phyloP scores from a whole-genome alignment of 2,113 vertebrate genomes.

The Aspidoscelis tigris region DNA sequence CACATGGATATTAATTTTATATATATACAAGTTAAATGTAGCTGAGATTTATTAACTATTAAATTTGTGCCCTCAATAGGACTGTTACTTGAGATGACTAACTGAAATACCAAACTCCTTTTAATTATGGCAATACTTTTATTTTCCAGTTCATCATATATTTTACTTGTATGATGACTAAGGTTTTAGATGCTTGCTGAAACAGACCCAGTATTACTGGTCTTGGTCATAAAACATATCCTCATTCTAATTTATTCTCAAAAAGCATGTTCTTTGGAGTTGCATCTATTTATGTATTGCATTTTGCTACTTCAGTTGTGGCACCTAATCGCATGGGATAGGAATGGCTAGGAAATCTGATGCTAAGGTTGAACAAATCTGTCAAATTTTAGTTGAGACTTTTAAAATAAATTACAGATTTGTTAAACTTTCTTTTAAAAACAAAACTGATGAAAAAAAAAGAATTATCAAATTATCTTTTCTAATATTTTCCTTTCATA shows the following conservation, averaged over 20 bases:
- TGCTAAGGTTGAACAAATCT: too few species aligned
- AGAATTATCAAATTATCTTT: too few species aligned
- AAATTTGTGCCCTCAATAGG: slow-evolving; percentile 75
- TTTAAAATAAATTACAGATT: too few species aligned
- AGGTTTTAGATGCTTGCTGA: slow-evolving; percentile 73
- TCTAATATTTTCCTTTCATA: too few species aligned
- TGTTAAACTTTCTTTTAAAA: too few species aligned
- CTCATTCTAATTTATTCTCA: slow-evolving; percentile 58
- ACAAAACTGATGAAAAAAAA: too few species aligned
- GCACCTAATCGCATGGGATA: too few species aligned
- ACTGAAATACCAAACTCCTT: slow-evolving; percentile 65
- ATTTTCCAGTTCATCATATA: slow-evolving; percentile 66
- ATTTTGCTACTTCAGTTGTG: background rate
- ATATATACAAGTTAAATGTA: slow-evolving; percentile 64
- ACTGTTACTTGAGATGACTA: slow-evolving; percentile 70
- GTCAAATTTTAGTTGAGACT: too few species aligned
- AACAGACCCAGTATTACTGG: slow-evolving; percentile 55
- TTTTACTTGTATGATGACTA: slow-evolving; percentile 69
- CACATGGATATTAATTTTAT: slow-evolving; percentile 70
- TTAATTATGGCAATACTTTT: slow-evolving; percentile 74
- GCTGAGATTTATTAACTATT: slow-evolving; percentile 67
- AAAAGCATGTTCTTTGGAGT: slow-evolving; percentile 38
- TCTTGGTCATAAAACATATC: slow-evolving; percentile 67
- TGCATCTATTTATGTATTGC: slow-evolving; percentile 1
- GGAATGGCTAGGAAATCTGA: too few species aligned